Evolutionary conservation across 1,140 invertebrate genomes (phyloP).

Genomic region (Solenopsis fugax): DNA sequence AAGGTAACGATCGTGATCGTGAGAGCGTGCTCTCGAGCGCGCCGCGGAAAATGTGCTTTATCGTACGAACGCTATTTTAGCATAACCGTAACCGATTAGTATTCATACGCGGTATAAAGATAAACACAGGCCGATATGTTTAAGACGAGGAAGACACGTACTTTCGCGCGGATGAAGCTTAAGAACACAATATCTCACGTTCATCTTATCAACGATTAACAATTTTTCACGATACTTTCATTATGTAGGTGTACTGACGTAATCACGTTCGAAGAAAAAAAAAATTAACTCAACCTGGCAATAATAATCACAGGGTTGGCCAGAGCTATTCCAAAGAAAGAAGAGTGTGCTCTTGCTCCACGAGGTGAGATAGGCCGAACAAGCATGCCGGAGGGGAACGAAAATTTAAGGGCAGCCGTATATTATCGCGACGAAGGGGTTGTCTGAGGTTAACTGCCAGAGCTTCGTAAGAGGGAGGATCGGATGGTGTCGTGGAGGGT

Average conservation of each 20-base stretch:
- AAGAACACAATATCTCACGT: not conserved
- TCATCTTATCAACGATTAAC: slow-evolving; percentile 4
- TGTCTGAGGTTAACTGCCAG: slow-evolving; percentile 80
- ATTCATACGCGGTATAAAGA: slow-evolving; percentile 20
- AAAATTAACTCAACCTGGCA: slow-evolving; percentile 20
- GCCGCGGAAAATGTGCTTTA: slow-evolving; percentile 43
- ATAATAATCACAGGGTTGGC: slow-evolving; percentile 39
- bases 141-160: not conserved
- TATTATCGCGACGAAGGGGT: slow-evolving; percentile 77
- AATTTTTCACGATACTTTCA: not conserved
- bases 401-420: slow-evolving; percentile 78
- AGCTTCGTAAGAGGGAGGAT: slow-evolving; percentile 70
- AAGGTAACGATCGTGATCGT: slow-evolving; percentile 69
- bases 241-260: slow-evolving; percentile 4
- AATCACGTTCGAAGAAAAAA: not conserved
- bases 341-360: slow-evolving; percentile 19
- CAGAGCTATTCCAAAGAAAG: slow-evolving; percentile 23
- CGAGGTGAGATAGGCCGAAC: slow-evolving; percentile 46
- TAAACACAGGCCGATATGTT: slow-evolving; percentile 42
- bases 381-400: slow-evolving; percentile 66
- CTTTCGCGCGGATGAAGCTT: not conserved
- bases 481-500: slow-evolving; percentile 53
- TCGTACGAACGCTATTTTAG: slow-evolving; percentile 19
- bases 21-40: slow-evolving; percentile 54
- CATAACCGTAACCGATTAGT: slow-evolving; percentile 32